phyloP scores from a whole-genome alignment of 2,113 vertebrate genomes.

The Amazona vittata region DNA sequence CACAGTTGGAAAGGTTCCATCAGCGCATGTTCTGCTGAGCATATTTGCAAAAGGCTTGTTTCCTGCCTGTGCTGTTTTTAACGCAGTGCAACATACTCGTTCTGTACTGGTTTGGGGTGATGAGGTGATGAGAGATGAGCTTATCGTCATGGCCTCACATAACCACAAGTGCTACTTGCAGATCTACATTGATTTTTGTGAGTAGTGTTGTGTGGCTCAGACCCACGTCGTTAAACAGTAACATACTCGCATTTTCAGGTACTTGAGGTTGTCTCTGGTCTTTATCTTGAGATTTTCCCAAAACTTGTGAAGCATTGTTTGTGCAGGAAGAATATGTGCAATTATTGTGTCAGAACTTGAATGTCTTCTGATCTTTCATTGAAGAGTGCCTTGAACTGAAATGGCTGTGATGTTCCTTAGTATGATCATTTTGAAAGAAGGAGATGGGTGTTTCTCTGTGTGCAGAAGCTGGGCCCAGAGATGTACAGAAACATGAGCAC shows the following conservation, averaged over 20 bases:
- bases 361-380: not conserved
- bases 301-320: rapidly evolving
- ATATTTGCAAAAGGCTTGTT: not conserved
- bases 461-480: not conserved
- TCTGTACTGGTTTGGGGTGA: not conserved
- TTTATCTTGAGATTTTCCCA: not conserved
- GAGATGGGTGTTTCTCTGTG: not conserved
- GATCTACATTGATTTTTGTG: not conserved
- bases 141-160: rapidly evolving
- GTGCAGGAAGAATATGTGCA: not conserved
- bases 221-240: not conserved
- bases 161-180: rapidly evolving
- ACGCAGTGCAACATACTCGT: rapidly evolving
- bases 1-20: not conserved
- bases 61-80: not conserved
- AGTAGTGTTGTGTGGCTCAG: not conserved
- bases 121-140: not conserved
- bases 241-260: not conserved
- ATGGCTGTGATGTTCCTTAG: not conserved
- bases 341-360: not conserved
- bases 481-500: not conserved
- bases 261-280: not conserved
- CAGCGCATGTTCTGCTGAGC: not conserved
- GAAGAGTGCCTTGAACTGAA: not conserved
- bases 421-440: not conserved